Percentiles rank a stretch among this genome's conserved stretches.
phyloP scores from a whole-genome alignment of 1,140 invertebrate genomes.

The Papilio dardanus region DNA sequence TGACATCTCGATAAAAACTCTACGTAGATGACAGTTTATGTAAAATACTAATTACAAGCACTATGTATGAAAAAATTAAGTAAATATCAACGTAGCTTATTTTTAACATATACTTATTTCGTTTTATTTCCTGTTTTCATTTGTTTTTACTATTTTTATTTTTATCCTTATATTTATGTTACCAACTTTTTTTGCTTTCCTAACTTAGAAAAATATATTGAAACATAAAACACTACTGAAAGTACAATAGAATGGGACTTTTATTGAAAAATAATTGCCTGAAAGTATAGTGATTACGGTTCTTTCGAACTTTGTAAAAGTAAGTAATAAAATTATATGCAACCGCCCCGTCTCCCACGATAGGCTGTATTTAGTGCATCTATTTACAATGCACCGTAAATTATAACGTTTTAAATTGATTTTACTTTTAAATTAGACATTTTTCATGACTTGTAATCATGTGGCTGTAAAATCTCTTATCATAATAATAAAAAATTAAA shows the following conservation, averaged over 20 bases:
- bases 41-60: too few relatives aligned
- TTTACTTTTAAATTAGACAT: too few relatives aligned
- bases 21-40: not conserved
- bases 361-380: constrained; percentile 38
- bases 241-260: not conserved
- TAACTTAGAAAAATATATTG: not conserved
- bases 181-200: too few relatives aligned
- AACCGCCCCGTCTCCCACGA: constrained; percentile 42
- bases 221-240: not conserved
- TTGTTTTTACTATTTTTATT: too few relatives aligned
- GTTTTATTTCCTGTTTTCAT: too few relatives aligned
- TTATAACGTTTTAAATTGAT: not conserved
- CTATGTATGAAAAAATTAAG: too few relatives aligned
- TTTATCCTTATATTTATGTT: too few relatives aligned
- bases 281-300: not conserved
- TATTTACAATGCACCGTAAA: not conserved
- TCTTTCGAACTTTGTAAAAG: constrained; percentile 22
- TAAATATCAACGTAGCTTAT: too few relatives aligned
- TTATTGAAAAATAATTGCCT: not conserved
- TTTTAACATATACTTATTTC: too few relatives aligned
- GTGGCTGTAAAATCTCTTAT: too few relatives aligned
- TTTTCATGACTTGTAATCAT: too few relatives aligned
- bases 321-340: constrained; percentile 38
- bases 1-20: not conserved
- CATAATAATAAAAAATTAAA: too few relatives aligned